These are phyloP conservation scores for Botia kubotai DNA, from an alignment of 2,797 vertebrate genomes.

Conservation along the genomic window DNA sequence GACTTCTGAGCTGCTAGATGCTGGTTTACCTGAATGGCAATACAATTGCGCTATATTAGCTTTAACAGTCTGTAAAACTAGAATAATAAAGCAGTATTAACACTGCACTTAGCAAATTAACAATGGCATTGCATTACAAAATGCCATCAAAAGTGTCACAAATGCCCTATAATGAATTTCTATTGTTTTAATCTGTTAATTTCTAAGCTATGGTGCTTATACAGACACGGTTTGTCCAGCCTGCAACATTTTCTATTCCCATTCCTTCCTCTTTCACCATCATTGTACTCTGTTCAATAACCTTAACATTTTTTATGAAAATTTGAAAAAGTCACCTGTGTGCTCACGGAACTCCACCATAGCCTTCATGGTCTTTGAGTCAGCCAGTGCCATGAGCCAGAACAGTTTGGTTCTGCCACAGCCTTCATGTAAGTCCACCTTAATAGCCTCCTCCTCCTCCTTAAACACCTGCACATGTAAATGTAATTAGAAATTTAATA, in stretches of 20 bases:
- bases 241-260: too few species aligned
- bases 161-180: too few species aligned
- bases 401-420: conserved; percentile 98
- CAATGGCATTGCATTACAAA: too few species aligned
- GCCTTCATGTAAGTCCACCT: conserved; percentile 98
- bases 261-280: not conserved
- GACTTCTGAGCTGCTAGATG: conserved; percentile 94
- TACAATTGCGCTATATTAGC: not conserved
- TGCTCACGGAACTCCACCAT: conserved; percentile 99
- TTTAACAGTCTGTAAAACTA: not conserved
- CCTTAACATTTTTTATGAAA: not conserved
- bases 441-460: conserved; percentile 99
- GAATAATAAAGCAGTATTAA: not conserved
- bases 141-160: too few species aligned
- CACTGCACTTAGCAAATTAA: not conserved
- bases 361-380: conserved; percentile 99
- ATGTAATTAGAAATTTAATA: not conserved
- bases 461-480: conserved; percentile 89
- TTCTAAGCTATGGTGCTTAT: too few species aligned
- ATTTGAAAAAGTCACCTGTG: conserved; percentile 82
- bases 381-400: conserved; percentile 98
- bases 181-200: too few species aligned
- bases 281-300: not conserved
- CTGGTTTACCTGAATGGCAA: conserved; percentile 86
- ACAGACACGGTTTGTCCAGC: too few species aligned